Evolutionary conservation across 2,888 invertebrate genomes (phyloP), one percentile per base, ranked within the genome.

Genomic region (Listrodromus nycthemerus): DNA sequence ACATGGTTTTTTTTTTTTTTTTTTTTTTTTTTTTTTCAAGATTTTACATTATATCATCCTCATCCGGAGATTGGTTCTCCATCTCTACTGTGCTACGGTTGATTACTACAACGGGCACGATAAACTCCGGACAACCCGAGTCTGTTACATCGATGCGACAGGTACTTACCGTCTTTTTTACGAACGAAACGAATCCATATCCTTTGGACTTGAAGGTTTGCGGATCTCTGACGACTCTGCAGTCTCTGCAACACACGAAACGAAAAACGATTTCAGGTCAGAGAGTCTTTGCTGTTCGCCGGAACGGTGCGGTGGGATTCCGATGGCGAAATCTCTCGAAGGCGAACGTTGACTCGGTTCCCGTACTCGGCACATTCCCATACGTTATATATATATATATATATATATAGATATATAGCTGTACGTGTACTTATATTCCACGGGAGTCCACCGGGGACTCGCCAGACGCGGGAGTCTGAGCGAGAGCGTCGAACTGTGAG

Each of bases 171-270:
- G 98, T 97, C 96, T 99, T 99, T 95, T 99, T 99, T 91, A 99
- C 97, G 94, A 99, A 99, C 19, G 99, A 99, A 30, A 99, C 99
- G 94, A 99, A 99, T 85, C 99, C 99, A 95, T 99, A 99, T 92
- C 99, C 99, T 95, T 99, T 99, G 85, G 99, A 99, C 95, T 99
- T 99, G 89, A 99, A 95, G 61, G 99, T 99, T 94, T 99, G 99
- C 87, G 99, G 98, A 94, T 99, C 99, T 91, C 99, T 96, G 75
- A 99, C 99, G 89, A 99, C 99, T 94, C 99, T 97, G 94, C 99
- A 99, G 94, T 99, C 98, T 93, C 98, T 98, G 96, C 2, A 96
- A 96, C 93, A 94, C 93, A 94, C 10, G 89, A 91, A 24, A 84
- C 85, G 84, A 86, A 87, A 63, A 45, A 73, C 33, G 66, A 21